A percentile compares a stretch with the other conserved stretches of the same genome.
Evolutionary conservation across 2,113 vertebrate genomes (phyloP).

Genomic region (Tringa solitaria): DNA sequence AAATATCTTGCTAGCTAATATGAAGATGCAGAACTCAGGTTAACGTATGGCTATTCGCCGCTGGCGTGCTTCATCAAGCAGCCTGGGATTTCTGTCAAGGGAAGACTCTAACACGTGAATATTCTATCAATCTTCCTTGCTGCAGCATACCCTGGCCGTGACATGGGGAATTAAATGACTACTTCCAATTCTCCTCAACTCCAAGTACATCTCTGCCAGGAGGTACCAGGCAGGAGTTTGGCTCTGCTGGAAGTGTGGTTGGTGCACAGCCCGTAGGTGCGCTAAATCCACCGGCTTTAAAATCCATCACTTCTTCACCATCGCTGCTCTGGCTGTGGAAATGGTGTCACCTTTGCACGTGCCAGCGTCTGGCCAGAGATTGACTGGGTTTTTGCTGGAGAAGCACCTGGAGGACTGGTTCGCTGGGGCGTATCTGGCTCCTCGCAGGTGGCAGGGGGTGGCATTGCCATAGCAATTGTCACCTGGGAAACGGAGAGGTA

Average conservation of each 20-base stretch:
- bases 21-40: background rate
- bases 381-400: background rate
- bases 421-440: background rate
- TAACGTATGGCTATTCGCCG: background rate
- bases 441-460: background rate
- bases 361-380: background rate
- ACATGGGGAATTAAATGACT: background rate
- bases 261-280: background rate
- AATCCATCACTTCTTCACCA: background rate
- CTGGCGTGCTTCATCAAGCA: background rate
- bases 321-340: background rate
- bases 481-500: background rate
- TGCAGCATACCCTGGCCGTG: background rate
- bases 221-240: background rate
- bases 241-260: background rate
- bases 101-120: rapidly evolving
- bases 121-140: background rate
- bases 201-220: background rate
- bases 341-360: rapidly evolving
- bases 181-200: background rate
- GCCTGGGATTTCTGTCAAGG: background rate
- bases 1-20: background rate
- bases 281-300: background rate
- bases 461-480: constrained; percentile 5
- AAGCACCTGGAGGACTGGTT: background rate